Evolutionary conservation across 2,113 vertebrate species (phyloP).

Genomic region (Probosciger aterrimus): DNA sequence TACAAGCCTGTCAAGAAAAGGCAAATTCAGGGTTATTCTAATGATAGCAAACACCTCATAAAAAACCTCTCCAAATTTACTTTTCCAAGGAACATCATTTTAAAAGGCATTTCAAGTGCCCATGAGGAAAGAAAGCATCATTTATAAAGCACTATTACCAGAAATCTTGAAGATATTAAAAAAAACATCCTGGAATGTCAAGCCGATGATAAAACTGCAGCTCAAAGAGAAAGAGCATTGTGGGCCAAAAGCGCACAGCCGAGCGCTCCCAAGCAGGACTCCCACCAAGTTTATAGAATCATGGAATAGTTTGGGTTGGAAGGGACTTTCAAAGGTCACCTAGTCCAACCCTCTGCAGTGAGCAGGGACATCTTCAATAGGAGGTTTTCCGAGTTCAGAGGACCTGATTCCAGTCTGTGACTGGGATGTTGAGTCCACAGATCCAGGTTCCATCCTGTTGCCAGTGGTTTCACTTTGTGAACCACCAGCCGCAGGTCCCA

Average conservation of each 20-base stretch:
- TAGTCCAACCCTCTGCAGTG: not conserved
- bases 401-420: not conserved
- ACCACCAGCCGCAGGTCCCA: not conserved
- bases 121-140: conserved; percentile 63
- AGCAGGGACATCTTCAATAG: not conserved
- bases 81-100: conserved; percentile 71
- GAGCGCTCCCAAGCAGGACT: not conserved
- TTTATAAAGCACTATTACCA: conserved; percentile 60
- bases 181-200: not conserved
- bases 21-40: conserved; percentile 73
- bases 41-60: conserved; percentile 76
- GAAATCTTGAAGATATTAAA: conserved; percentile 58
- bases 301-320: not conserved
- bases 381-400: not conserved
- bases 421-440: not conserved
- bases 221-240: not conserved
- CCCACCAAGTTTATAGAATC: not conserved
- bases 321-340: not conserved
- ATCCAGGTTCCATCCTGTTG: not conserved
- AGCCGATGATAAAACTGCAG: not conserved
- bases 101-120: conserved; percentile 47
- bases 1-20: conserved; percentile 62
- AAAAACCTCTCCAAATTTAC: conserved; percentile 70
- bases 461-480: not conserved
- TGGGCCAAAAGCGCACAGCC: rapidly evolving